Evolutionary conservation across 2,113 vertebrate species (phyloP), one percentile per base, ranked within the genome.

Genomic region (Odontophorus gujanensis): DNA sequence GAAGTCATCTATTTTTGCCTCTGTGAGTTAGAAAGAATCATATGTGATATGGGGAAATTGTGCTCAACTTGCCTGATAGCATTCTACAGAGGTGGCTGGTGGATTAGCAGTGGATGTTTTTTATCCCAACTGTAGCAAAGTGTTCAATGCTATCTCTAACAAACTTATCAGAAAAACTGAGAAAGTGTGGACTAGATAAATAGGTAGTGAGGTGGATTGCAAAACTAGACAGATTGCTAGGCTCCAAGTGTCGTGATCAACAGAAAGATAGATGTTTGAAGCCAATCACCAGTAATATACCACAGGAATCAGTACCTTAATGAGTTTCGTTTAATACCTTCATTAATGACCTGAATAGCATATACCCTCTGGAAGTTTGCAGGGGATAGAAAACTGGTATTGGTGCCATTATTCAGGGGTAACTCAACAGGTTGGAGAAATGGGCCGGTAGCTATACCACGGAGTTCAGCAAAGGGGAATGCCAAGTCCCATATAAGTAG

Each of bases 401-500:
- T n/a, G 42, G 21, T 58, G 3, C 14, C 26, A 36, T 20, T 17
- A 36, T 57, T 75, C 55, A 76, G 26, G 69, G 18, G 25, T 11
- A 75, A 40, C 3, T 75, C 21, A 68, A 18, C 8, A 62, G 40
- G 13, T 17, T 63, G 13, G 11, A 10, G 21, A 20, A 69, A 71
- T 20, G 18, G 26, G 26, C 25, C 34, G 48, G 34, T 5, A 75
- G 9, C 9, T 85, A 11, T 5, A 20, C 26, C 22, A 25, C 6
- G 7, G 34, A 34, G 7, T 48, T 62, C 45, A 57, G 43, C 6
- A 45, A 72, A 53, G 6, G 12, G 25, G 75, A 79, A 67, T 71
- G 24, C 10, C 5, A 53, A 82, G 24, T 73, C 24, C 4, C 1
- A 1, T 20, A 55, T 0, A 0, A 6, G 8, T 5, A 85, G 26